Evolutionary conservation across 2,888 invertebrate species (phyloP), one percentile per base, ranked within the genome.

Genomic region (Thecocarcelia acutangulata): DNA sequence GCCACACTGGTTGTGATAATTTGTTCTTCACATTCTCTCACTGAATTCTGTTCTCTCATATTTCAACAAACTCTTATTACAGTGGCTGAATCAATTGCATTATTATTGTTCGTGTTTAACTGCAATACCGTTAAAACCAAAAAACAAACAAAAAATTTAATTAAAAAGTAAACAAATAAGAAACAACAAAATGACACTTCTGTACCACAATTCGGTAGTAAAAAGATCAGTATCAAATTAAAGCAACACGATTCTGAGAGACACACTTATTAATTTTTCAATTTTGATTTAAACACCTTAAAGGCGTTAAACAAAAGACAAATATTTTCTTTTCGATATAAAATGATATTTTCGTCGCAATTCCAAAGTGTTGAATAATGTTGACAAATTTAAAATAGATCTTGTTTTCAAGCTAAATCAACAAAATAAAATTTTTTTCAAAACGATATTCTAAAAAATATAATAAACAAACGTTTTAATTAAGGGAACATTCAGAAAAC

Each of bases 231-330:
- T 69, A 54, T 11, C 5, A 64, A 64, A 82, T 82, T 63, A 15
- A 44, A 63, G 42, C n/a, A 44, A 13, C 82, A 82, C 82, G 82
- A 78, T 6, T 54, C 42, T 33, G 54, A 28, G 54, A 28, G 82
- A 59, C 78, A 82, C 78, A 82, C 82, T 82, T 82, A 70, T 75
- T 70, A 70, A 72, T 46, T 19, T 59, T 59, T 73, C 46, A 59
- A 66, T 77, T 73, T 74, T 61, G 69, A 37, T 52, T 76, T 76
- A 76, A 76, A 73, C 72, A 68, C 80, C 48, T 75, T 80, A 66
- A 42, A 73, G 37, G 37, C 28, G 76, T 61, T 80, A 83, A 83
- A 70, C 11, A 19, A 70, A 76, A 63, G 42, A 54, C 40, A 76
- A 80, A 80, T 50, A 76, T 69, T 44, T 69, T 63, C 19, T 44